These are phyloP conservation scores for Agelastica alni DNA, from an alignment of 2,888 invertebrate species.

Conservation along the genomic window DNA sequence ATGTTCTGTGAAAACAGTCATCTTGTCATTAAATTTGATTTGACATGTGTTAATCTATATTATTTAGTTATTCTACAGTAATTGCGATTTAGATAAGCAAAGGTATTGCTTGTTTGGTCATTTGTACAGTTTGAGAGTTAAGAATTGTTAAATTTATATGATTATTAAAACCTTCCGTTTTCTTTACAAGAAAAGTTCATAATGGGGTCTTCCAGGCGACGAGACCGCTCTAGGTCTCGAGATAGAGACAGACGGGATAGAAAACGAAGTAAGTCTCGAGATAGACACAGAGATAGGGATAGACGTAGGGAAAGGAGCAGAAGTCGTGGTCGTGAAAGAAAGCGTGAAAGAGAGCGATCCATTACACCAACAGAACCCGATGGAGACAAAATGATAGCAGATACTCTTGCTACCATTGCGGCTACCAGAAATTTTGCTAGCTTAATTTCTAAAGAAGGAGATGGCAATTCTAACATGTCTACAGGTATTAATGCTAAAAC, in stretches of 20 bases:
- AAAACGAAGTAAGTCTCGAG: conserved; percentile 47
- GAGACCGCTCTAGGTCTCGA: conserved; percentile 50
- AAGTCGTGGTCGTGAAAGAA: conserved; percentile 53
- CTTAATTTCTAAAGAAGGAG: conserved; percentile 50
- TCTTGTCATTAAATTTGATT: too few relatives aligned
- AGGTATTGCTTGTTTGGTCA: too few relatives aligned
- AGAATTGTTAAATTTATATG: too few relatives aligned
- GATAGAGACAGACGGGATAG: conserved; percentile 50
- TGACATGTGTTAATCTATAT: too few relatives aligned
- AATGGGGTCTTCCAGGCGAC: conserved; percentile 62
- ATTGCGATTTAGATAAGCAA: too few relatives aligned
- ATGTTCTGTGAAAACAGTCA: too few relatives aligned
- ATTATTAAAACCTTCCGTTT: neutral
- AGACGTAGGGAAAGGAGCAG: conserved; percentile 50
- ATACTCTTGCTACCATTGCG: conserved; percentile 57
- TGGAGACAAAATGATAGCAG: conserved; percentile 58
- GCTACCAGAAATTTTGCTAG: conserved; percentile 61
- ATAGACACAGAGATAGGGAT: conserved; percentile 48
- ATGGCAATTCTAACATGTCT: conserved; percentile 47
- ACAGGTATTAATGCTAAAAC: too few relatives aligned
- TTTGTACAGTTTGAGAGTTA: too few relatives aligned
- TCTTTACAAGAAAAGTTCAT: too few relatives aligned
- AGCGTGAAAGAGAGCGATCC: conserved; percentile 42
- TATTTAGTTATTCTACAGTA: too few relatives aligned
- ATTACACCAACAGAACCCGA: conserved; percentile 51